Conservation (phyloP, 1,140 invertebrate genomes). For the Brachionus rotundiformis region DNA sequence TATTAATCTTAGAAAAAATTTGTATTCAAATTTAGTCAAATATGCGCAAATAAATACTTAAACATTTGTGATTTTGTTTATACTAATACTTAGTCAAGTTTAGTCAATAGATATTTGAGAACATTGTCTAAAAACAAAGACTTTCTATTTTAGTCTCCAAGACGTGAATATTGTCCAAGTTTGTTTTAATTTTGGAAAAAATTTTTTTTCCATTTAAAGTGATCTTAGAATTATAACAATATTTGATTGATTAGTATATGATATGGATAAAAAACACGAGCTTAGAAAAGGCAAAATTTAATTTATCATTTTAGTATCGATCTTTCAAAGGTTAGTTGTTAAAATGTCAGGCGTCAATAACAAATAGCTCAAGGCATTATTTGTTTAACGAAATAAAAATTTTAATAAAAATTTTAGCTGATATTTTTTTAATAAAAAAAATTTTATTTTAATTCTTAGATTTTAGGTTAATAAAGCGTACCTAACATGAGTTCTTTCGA, state of each 20-base stretch:
- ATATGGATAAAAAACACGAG: neutral
- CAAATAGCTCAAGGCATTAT: neutral
- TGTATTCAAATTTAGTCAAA: neutral
- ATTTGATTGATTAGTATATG: neutral
- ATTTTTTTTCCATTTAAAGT: neutral
- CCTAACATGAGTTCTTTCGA: neutral
- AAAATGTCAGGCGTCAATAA: neutral
- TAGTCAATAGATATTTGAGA: neutral
- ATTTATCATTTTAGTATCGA: neutral
- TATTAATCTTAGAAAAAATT: constrained; percentile 24
- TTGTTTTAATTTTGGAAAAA: neutral
- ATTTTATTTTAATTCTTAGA: neutral
- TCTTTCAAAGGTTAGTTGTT: neutral
- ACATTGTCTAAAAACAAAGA: constrained; percentile 6
- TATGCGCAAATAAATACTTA: constrained; percentile 35
- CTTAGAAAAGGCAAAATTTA: neutral
- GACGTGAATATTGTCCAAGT: neutral
- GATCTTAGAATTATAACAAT: too few species aligned
- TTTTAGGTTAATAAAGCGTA: neutral
- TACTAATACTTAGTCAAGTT: neutral
- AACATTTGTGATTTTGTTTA: constrained; percentile 44
- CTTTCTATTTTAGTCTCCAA: neutral
- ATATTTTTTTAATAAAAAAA: neutral
- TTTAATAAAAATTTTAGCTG: constrained; percentile 6
- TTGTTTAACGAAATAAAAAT: neutral